Evolutionary conservation across 2,797 vertebrate species (phyloP), one percentile per base, ranked within the genome.

Genomic region (Clarias pachynema): DNA sequence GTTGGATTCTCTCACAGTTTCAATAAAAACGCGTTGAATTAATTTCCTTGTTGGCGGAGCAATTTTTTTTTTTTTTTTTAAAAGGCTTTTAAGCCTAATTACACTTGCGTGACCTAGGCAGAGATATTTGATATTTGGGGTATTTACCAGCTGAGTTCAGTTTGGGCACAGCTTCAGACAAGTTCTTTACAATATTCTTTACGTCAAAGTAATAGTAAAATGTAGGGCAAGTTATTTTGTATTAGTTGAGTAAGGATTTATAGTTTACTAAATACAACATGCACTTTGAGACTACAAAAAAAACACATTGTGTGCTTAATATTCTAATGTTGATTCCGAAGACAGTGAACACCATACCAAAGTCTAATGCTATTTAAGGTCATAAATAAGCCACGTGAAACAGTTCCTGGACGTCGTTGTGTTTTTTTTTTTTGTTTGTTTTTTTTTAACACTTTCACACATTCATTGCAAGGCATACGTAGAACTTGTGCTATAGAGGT

Each of bases 1-100:
- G 92, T 92, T 92, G 88, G 78, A 95, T 95, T 96, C 95, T 95
- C 93, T 97, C 96, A 97, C 97, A 95, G 94, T 97, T 97, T 97
- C 96, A 97, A 97, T 96, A 96, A 97, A 96, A 95, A 94, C 94
- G 94, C 94, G 94, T 93, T 95, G 91, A 94, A 94, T 90, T 63
- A 89, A 90, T 89, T 68, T 22, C 0, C 7, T 53, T 75, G 15
- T 68, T 68, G 57, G 37, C 34, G 6, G 12, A 37, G 62, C 31
- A 68, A 29, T 34, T 34, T 34, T 60, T 73, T 73, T 59, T 37
- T 2, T 22, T 60, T 66, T 79, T 59, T 37, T 10, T 22, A 77
- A 6, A 14, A 31, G 16, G 0, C 34, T 56, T 22, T 57, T 57
- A 68, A 66, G 29, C 26, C 0, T 34, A 9, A 59, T 53, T 37